Base-by-base conservation (phyloP, 2,888 invertebrate genomes). In the Agriopis marginaria region DNA sequence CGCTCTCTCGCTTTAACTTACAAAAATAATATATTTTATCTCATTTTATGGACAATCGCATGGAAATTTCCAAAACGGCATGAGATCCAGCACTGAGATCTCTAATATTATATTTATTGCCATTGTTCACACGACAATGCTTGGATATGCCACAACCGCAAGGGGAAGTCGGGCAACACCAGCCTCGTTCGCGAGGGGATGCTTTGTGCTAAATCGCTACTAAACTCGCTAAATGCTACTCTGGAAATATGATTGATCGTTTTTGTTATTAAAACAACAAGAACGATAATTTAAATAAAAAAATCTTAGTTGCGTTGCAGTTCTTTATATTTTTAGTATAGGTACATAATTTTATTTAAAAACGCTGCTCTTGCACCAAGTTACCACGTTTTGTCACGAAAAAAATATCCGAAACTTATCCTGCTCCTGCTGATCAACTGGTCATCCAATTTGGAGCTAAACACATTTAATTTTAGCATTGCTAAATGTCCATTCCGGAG, bases 171-270 rank as follows among this genome's bases (percentile, higher is more conserved):
- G 56, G 70, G 67, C 40, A 63, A 61, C 54, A 50, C n/a, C 14
- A 40, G 56, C 60, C 10, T 9, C 56, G 60, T 59, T 49, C 11
- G 44, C 68, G 64, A 62, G 70, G 70, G 64, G 70, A 66, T 69
- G 71, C 68, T 74, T 73, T 71, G 63, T 65, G 69, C 63, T 53
- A 56, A 71, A 74, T 58, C 69, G 63, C 39, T 67, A 53, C 69
- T 69, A 68, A 67, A 71, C 62, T 73, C 23, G 47, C 66, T 64
- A 63, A 63, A 64, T 65, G 49, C 63, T 39, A 69, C 60, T 66
- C 61, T 62, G 63, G 66, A 70, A 69, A 66, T 70, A 44, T 63
- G 70, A 73, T 73, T 67, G 70, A 73, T 73, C 44, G 59, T 11
- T 63, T 10, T 61, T 56, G 55, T 56, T 75, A 61, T 7, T 40